Evolutionary conservation across 1,140 invertebrate genomes (phyloP).

Genomic region (Lepidostoma basale): DNA sequence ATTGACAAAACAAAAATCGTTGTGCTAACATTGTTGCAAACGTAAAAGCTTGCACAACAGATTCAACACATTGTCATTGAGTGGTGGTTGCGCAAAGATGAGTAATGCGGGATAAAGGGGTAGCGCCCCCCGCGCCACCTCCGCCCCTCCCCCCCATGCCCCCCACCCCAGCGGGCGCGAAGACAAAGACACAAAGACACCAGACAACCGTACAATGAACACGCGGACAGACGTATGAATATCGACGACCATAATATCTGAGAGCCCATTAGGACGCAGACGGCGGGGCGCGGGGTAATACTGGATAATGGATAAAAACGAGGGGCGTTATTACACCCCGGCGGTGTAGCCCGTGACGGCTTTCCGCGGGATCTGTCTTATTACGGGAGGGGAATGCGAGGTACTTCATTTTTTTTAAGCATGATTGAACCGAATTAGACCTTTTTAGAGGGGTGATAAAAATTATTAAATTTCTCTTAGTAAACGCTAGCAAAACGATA

Average conservation of each 20-base stretch:
- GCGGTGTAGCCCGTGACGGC: not conserved
- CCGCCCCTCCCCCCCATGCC: too few species aligned
- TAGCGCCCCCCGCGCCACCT: too few species aligned
- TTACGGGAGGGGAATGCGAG: not conserved
- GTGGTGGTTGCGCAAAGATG: not conserved
- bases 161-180: not conserved
- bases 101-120: not conserved
- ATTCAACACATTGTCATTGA: slow-evolving; percentile 1
- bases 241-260: slow-evolving; percentile 41
- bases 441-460: too few species aligned
- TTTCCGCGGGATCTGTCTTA: not conserved
- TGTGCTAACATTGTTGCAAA: too few species aligned
- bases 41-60: too few species aligned
- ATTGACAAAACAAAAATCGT: too few species aligned
- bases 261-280: slow-evolving; percentile 34
- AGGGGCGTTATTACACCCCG: slow-evolving; percentile 18
- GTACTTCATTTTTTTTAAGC: not conserved
- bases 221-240: slow-evolving; percentile 37
- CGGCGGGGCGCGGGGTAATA: not conserved
- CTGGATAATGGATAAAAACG: slow-evolving; percentile 23
- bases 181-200: slow-evolving; percentile 43
- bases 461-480: too few species aligned
- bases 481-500: too few species aligned
- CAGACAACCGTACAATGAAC: slow-evolving; percentile 26
- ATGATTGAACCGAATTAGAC: not conserved